phyloP scores from a whole-genome alignment of 2,797 vertebrate genomes.

The Alfaro cultratus region DNA sequence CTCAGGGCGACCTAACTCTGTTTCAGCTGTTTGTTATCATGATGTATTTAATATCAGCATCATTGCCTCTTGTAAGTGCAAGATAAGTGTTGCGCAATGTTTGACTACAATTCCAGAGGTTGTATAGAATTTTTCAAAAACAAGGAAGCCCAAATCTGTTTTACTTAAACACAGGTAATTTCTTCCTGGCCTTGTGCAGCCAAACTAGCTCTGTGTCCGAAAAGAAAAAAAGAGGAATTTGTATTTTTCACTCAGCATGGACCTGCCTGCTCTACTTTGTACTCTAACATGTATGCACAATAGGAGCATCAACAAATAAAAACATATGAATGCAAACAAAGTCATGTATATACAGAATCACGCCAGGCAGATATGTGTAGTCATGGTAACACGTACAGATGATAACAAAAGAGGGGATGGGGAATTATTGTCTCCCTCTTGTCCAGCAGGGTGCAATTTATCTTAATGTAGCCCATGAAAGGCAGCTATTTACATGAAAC shows the following conservation, averaged over 20 bases:
- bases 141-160: conserved; percentile 28
- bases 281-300: conserved; percentile 14
- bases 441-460: conserved; percentile 73
- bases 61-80: neutral
- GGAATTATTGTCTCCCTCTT: conserved; percentile 59
- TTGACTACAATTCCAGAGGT: neutral
- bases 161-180: conserved; percentile 40
- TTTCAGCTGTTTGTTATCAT: neutral
- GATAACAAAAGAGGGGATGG: conserved; percentile 65
- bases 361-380: conserved; percentile 35
- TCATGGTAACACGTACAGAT: conserved; percentile 67
- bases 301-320: conserved; percentile 30
- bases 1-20: neutral
- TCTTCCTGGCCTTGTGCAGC: conserved; percentile 36
- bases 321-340: conserved; percentile 35
- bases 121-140: neutral
- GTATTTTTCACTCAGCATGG: conserved; percentile 17
- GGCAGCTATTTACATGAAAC: conserved; percentile 74
- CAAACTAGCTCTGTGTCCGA: conserved; percentile 13
- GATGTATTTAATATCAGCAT: neutral
- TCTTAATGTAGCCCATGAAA: conserved; percentile 72
- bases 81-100: neutral
- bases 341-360: conserved; percentile 19
- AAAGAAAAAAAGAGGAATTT: conserved; percentile 34
- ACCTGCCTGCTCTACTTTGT: conserved; percentile 22